Base-by-base conservation (phyloP, 1,140 invertebrate species). In the Plectrocnemia conspersa region DNA sequence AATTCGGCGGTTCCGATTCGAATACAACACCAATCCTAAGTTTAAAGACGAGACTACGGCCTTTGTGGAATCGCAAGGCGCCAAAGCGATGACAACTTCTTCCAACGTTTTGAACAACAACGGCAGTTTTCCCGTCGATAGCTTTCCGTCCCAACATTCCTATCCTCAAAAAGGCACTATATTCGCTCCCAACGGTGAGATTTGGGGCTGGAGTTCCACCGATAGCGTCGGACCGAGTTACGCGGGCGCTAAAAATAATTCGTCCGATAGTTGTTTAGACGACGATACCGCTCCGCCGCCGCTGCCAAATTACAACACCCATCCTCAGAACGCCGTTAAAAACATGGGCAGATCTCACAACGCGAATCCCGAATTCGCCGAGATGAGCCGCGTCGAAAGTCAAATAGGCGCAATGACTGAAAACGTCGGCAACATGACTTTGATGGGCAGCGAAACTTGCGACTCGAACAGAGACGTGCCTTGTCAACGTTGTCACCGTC, bases 401-500 rank as follows among this genome's bases (percentile, higher is more conserved):
- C 5, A 50, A 38, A 16, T 1, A 24, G 9, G 1, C 15, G 21
- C 24, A 16, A n/a, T 50, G 3, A 38, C 47, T 10, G 33, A 50
- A 38, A 22, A 18, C 27, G 11, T 50, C 2, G 22, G 33, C 25
- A 35, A 35, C 38, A 35, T 50, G 32, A 22, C 18, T 4, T 35
- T 6, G 13, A 27, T 29, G 24, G 9, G 18, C 18, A 29, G 40
- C 15, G 29, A 47, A 19, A 35, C 21, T 10, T 29, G n/a, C n/a
- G 35, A 50, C 9, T 9, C 3, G 1, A 22, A 32, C 15, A 22
- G 25, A 16, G 7, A 46, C 16, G 27, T 74, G 21, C 67, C 71
- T 3, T 84, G 82, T 63, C 75, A 80, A 46, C 74, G 79, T 47
- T 84, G 82, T 63, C 74, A 64, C 52, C 80, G 73, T 61, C 66